A percentile compares a stretch with the other conserved stretches of the same genome.
phyloP scores from a whole-genome alignment of 2,888 invertebrate genomes.

The Acrobasis suavella region DNA sequence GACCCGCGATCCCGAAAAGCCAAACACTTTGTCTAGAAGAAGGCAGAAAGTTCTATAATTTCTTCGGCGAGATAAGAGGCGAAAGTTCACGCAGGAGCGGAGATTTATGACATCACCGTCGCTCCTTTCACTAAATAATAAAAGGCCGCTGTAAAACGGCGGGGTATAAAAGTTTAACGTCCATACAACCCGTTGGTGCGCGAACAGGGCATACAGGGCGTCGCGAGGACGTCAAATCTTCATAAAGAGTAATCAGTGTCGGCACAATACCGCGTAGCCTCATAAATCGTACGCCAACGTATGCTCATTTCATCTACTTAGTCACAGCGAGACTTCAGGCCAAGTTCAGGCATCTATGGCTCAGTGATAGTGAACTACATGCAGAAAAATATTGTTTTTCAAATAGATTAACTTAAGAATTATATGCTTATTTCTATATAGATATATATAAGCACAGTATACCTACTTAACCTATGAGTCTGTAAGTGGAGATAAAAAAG shows the following conservation, averaged over 20 bases:
- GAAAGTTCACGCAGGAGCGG: slow-evolving; percentile 81
- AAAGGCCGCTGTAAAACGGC: slow-evolving; percentile 80
- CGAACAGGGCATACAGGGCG: slow-evolving; percentile 64
- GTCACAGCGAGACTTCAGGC: slow-evolving; percentile 25
- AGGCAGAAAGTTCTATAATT: slow-evolving; percentile 81
- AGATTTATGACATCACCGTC: slow-evolving; percentile 82
- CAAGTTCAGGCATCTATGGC: too few species aligned
- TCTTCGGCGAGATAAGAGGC: slow-evolving; percentile 81
- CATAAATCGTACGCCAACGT: slow-evolving; percentile 68
- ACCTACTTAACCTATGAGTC: too few species aligned
- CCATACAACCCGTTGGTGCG: slow-evolving; percentile 78
- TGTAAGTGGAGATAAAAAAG: too few species aligned
- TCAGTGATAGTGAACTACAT: too few species aligned
- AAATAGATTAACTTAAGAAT: too few species aligned
- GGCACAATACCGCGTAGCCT: slow-evolving; percentile 63
- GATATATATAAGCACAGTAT: too few species aligned
- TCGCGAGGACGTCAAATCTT: slow-evolving; percentile 69
- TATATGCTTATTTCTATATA: too few species aligned
- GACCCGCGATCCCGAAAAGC: slow-evolving; percentile 73
- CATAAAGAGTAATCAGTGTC: slow-evolving; percentile 78
- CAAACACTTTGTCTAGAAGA: slow-evolving; percentile 80
- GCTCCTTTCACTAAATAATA: slow-evolving; percentile 83
- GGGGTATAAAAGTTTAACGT: slow-evolving; percentile 80
- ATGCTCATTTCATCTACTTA: slow-evolving; percentile 49
- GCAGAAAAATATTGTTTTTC: too few species aligned